Evolutionary conservation across 2,888 invertebrate species (phyloP).

Genomic region (Hypomecis atomaria): DNA sequence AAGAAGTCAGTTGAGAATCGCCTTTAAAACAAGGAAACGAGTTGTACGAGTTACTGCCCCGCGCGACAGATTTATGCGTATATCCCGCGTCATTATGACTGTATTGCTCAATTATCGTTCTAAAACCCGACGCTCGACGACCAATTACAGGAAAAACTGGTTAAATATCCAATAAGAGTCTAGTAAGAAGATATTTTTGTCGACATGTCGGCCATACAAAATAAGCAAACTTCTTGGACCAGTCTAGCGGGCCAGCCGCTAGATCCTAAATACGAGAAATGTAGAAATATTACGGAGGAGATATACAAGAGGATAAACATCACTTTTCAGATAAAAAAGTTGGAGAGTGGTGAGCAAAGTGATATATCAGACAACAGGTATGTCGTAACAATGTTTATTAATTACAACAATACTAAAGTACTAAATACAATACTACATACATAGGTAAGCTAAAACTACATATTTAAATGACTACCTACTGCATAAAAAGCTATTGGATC

Average conservation of each 20-base stretch:
- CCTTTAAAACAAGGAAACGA: background rate
- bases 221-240: slow-evolving; percentile 63
- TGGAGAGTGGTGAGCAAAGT: slow-evolving; percentile 65
- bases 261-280: slow-evolving; percentile 75
- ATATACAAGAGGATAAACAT: slow-evolving; percentile 80
- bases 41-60: slow-evolving; percentile 16
- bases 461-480: too few species aligned
- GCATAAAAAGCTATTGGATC: too few species aligned
- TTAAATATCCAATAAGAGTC: slow-evolving; percentile 62
- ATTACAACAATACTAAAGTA: too few species aligned
- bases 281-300: slow-evolving; percentile 78
- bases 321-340: slow-evolving; percentile 78
- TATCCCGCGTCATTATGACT: slow-evolving; percentile 56
- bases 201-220: slow-evolving; percentile 71
- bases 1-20: slow-evolving; percentile 16
- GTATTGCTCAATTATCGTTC: slow-evolving; percentile 54
- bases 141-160: slow-evolving; percentile 49
- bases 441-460: too few species aligned
- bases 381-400: slow-evolving; percentile 13
- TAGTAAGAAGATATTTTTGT: slow-evolving; percentile 43
- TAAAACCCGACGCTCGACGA: slow-evolving; percentile 49
- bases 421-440: too few species aligned
- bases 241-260: slow-evolving; percentile 54
- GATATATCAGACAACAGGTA: slow-evolving; percentile 74
- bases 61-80: slow-evolving; percentile 51